Base-by-base conservation (phyloP, 1,140 invertebrate species). In the Helicorthomorpha holstii region DNA sequence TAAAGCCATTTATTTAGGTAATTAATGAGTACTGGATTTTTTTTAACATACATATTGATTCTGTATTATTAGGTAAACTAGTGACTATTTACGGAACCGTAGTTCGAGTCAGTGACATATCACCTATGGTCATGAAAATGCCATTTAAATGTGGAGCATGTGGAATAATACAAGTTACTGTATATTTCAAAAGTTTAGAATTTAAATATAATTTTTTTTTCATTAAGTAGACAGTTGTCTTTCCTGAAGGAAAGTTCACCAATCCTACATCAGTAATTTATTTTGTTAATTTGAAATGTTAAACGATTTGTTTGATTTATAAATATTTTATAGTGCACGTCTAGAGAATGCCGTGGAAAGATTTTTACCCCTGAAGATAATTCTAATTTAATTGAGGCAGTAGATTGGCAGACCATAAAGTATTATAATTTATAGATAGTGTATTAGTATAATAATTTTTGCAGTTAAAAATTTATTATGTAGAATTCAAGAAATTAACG, bases 1-100 rank as follows among this genome's bases (percentile, higher is more conserved):
- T 27, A 86, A 85, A 73, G 75, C 83, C 3, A 80, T 79, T 63
- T 79, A 75, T 64, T 85, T 80, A 75, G 83, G 83, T 83, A 72
- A 66, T 62, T 26, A 23, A 22, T 45, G 16, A 48, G 19, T 10
- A 7, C 43, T 10, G 19, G 4, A 24, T 48, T 24, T 24, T 26
- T 24, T 26, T 29, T 4, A 29, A 29, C 3, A 29, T 10, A 53
- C 10, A 1, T 23, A 25, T 48, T 52, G 2, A 7, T 7, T n/a
- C 12, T 16, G 14, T 27, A 29, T 27, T 27, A 48, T 47, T 47
- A 84, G 84, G 82, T 16, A 89, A 88, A 72, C 74, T 91, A 57
- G 74, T 93, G 1, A 78, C 80, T 21, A 74, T 92, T 1, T 79
- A 80, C 63, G 91, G 91, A 0, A 89, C 84, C 53, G 83, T 95